Conservation (phyloP, 2,797 vertebrate species). For the Paedocypris micromegethes region DNA sequence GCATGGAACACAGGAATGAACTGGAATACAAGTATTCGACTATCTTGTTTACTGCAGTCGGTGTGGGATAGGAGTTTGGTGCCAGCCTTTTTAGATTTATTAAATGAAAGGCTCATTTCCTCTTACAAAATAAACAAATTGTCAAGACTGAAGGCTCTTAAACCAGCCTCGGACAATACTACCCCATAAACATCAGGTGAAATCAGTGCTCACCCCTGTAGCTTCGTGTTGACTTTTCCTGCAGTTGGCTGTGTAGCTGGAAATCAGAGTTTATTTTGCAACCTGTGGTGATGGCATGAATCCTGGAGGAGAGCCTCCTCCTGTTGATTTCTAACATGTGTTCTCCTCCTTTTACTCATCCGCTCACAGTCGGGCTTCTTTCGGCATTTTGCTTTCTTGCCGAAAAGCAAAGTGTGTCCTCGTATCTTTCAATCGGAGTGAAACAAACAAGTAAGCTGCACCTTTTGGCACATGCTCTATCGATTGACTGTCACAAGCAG, state of each 20-base stretch:
- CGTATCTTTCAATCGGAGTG: neutral
- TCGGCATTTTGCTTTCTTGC: too few species aligned
- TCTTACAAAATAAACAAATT: conserved; percentile 12
- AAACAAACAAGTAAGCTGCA: conserved; percentile 1
- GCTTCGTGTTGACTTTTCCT: conserved; percentile 68
- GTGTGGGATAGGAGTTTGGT: too few species aligned
- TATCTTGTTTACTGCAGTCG: neutral
- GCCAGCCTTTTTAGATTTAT: neutral
- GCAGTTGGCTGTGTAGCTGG: conserved; percentile 64
- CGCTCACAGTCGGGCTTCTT: conserved; percentile 19
- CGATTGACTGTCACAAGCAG: neutral
- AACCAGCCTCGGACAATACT: conserved; percentile 37
- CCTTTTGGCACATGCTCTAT: neutral
- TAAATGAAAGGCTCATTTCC: neutral
- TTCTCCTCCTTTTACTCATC: conserved; percentile 59
- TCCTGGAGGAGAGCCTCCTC: conserved; percentile 64
- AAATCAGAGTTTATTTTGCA: conserved; percentile 75
- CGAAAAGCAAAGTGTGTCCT: neutral
- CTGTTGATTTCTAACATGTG: conserved; percentile 76
- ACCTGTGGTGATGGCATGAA: conserved; percentile 73
- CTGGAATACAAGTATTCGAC: neutral
- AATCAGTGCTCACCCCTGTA: conserved; percentile 49
- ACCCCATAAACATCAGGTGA: conserved; percentile 42
- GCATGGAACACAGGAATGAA: neutral
- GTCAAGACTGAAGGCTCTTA: conserved; percentile 32